These are phyloP conservation scores for Drosophila ironensis DNA, from an alignment of 1,140 invertebrate species.

Conservation along the genomic window DNA sequence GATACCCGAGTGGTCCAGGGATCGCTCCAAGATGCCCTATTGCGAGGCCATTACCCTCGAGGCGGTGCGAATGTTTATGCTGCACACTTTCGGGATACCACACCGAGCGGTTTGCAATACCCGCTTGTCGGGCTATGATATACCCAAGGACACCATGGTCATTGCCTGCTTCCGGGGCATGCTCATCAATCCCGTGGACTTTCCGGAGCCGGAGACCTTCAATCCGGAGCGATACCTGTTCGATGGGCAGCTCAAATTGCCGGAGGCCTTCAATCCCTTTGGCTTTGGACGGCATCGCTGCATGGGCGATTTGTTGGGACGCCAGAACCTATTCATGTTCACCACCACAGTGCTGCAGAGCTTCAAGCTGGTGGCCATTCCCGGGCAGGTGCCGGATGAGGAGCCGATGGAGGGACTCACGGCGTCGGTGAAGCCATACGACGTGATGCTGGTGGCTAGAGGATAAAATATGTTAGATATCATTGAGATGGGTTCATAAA, in stretches of 20 bases:
- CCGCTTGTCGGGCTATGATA: constrained; percentile 86
- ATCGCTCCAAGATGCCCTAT: constrained; percentile 88
- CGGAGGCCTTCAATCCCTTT: constrained; percentile 90
- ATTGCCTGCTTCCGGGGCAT: constrained; percentile 91
- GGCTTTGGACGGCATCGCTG: constrained; percentile 92
- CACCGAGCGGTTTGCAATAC: constrained; percentile 89
- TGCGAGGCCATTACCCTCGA: constrained; percentile 90
- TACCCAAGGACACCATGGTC: constrained; percentile 93
- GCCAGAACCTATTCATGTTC: constrained; percentile 93
- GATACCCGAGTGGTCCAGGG: constrained; percentile 85
- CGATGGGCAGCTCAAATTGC: constrained; percentile 86
- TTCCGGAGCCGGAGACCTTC: constrained; percentile 87
- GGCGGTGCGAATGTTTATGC: constrained; percentile 89
- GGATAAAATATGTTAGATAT: neutral
- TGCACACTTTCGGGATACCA: constrained; percentile 89
- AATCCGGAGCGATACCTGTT: constrained; percentile 90
- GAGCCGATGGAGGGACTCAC: constrained; percentile 89
- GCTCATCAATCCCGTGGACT: constrained; percentile 86
- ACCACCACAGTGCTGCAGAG: constrained; percentile 90
- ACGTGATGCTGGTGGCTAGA: constrained; percentile 84
- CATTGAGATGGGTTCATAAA: too few relatives aligned
- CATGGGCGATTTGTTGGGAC: constrained; percentile 92
- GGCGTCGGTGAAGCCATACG: constrained; percentile 87
- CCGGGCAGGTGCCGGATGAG: constrained; percentile 85
- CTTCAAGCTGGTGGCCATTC: constrained; percentile 87